A percentile compares a stretch with the other conserved stretches of the same genome.
Conservation (phyloP, 2,113 vertebrate genomes). For the Odontesthes bonariensis region DNA sequence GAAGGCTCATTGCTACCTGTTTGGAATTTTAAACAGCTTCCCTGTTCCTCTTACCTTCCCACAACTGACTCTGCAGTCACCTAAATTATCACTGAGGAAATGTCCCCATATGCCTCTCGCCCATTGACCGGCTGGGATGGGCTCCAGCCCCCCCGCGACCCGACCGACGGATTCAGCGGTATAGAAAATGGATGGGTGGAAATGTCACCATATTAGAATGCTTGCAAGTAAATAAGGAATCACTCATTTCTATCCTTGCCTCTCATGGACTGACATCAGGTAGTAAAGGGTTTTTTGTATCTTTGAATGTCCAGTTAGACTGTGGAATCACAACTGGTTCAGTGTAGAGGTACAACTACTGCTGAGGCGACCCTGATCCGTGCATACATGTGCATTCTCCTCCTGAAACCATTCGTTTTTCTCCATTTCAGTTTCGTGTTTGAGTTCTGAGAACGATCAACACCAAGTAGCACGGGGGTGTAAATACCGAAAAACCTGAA, state of each 20-base stretch:
- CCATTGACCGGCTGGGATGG: too few species aligned
- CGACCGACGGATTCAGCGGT: too few species aligned
- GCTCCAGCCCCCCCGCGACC: too few species aligned
- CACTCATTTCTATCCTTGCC: conserved; percentile 5
- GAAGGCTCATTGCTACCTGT: conserved; percentile 76
- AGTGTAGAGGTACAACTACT: background rate
- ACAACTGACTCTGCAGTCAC: conserved; percentile 54
- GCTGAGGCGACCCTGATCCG: background rate
- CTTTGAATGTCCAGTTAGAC: conserved; percentile 1
- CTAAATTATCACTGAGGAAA: conserved; percentile 45
- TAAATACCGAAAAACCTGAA: conserved; percentile 46
- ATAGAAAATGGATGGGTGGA: too few species aligned
- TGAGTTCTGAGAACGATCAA: conserved; percentile 44
- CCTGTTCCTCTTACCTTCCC: conserved; percentile 68
- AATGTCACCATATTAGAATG: conserved; percentile 24
- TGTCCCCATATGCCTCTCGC: too few species aligned
- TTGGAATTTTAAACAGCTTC: conserved; percentile 80
- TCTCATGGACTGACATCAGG: conserved; percentile 16
- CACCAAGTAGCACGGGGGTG: conserved; percentile 46
- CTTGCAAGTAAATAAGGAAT: conserved; percentile 26
- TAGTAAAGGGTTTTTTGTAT: conserved; percentile 23
- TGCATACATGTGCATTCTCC: background rate
- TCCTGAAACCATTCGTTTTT: conserved; percentile 18
- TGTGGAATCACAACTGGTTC: conserved; percentile 7
- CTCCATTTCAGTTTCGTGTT: conserved; percentile 37